These are phyloP conservation scores for Leptinotarsa tumamoca DNA, from an alignment of 2,888 invertebrate genomes.

Conservation along the genomic window DNA sequence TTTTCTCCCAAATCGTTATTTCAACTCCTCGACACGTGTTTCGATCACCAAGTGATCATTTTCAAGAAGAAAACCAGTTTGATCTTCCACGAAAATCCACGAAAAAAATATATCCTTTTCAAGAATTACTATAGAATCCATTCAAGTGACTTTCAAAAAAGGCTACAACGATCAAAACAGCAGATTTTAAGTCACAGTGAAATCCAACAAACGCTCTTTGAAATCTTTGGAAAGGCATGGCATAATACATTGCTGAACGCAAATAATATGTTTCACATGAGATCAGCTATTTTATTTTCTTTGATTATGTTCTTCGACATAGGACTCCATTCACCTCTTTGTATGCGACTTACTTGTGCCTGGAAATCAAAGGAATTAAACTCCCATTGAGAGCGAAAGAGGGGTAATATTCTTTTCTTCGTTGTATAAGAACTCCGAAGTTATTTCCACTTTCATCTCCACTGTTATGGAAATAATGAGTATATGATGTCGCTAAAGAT, in stretches of 20 bases:
- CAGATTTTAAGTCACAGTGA: neutral
- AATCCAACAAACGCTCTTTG: neutral
- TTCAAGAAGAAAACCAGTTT: too few relatives aligned
- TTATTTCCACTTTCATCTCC: neutral
- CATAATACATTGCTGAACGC: conserved; percentile 56
- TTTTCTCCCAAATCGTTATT: too few relatives aligned
- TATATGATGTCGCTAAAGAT: neutral
- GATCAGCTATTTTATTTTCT: conserved; percentile 48
- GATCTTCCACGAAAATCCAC: too few relatives aligned
- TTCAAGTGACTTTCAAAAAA: too few relatives aligned
- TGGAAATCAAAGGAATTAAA: conserved; percentile 39
- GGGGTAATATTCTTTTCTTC: conserved; percentile 4
- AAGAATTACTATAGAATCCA: too few relatives aligned
- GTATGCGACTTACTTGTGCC: conserved; percentile 32
- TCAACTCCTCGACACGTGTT: too few relatives aligned
- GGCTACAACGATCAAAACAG: neutral
- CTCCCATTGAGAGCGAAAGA: conserved; percentile 13
- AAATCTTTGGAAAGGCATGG: conserved; percentile 54
- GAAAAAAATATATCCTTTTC: too few relatives aligned
- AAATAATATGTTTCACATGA: conserved; percentile 51
- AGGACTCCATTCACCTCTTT: conserved; percentile 27
- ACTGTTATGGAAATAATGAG: neutral
- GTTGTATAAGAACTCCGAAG: neutral
- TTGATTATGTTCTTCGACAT: conserved; percentile 42
- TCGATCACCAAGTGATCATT: too few relatives aligned